Evolutionary conservation across 2,797 vertebrate genomes (phyloP), one percentile per base, ranked within the genome.

Genomic region (Schizothorax lantsangensis): DNA sequence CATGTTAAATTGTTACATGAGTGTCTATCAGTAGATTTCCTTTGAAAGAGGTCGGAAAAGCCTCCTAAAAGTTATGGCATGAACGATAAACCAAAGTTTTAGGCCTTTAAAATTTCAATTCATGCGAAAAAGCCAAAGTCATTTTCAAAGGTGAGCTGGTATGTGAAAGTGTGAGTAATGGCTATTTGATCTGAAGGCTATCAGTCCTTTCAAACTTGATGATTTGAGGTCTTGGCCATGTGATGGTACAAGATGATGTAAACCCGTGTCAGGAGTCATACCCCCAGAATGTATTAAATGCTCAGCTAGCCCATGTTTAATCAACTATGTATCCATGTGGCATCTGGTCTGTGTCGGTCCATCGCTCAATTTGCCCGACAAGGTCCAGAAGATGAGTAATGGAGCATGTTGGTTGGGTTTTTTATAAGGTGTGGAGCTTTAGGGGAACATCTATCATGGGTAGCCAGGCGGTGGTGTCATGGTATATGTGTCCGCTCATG

Each of bases 301-400:
- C 3, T 81, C 23, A 1, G 5, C 38, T n/a, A 40, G 47, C 64
- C 15, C 21, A 26, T 38, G 12, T 80, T 59, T 47, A 62, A 85
- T 73, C 40, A 79, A 36, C 33, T 43, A 21, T 71, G 52, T 45
- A 38, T 74, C 71, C 6, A 74, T 62, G 33, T 71, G 59, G 12
- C 38, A 68, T 69, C 36, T 64, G 10, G 64, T 79, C 52, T 69
- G 54, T 72, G 40, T 52, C 49, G 71, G 6, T 52, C 62, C 6
- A 1, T 82, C 26, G 0, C 11, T 49, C 52, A 54, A 7, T 52
- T 80, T 74, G 52, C 23, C 40, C 17, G 7, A 62, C 26, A 79
- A 52, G 82, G 68, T 87, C 57, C 66, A 45, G 49, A 3, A n/a
- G 74, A 64, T 40, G 45, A 84, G 23, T 79, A 73, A 84, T 30